These are phyloP conservation scores for Neoascia interrupta DNA, from an alignment of 2,888 invertebrate species.

Conservation along the genomic window DNA sequence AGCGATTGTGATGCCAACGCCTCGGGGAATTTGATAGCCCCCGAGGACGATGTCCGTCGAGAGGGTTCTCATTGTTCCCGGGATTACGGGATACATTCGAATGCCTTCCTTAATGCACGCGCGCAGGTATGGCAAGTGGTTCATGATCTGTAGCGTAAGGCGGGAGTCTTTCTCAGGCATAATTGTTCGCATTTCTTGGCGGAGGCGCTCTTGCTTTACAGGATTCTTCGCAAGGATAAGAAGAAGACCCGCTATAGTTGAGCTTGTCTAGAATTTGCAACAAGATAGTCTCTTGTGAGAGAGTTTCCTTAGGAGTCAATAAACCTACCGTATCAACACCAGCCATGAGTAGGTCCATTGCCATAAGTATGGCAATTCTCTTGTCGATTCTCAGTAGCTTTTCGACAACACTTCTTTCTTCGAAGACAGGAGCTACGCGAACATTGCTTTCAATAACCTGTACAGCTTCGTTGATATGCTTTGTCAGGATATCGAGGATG, in stretches of 20 bases:
- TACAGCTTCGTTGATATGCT: constrained; percentile 75
- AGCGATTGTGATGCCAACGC: constrained; percentile 85
- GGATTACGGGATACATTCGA: constrained; percentile 83
- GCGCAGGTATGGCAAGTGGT: constrained; percentile 83
- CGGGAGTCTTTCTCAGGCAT: constrained; percentile 77
- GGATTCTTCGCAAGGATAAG: constrained; percentile 84
- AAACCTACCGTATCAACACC: constrained; percentile 83
- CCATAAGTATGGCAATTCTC: constrained; percentile 83
- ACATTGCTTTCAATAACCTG: constrained; percentile 70
- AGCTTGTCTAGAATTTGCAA: constrained; percentile 72
- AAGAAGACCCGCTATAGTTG: constrained; percentile 81
- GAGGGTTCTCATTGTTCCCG: constrained; percentile 82
- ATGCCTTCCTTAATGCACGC: constrained; percentile 88
- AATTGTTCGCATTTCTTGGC: constrained; percentile 81
- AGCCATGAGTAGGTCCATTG: constrained; percentile 84
- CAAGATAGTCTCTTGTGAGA: not conserved
- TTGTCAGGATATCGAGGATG: constrained; percentile 73
- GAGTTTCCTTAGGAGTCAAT: not conserved
- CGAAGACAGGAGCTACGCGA: constrained; percentile 76
- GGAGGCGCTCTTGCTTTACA: constrained; percentile 83
- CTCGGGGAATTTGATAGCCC: constrained; percentile 84
- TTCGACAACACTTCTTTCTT: constrained; percentile 82
- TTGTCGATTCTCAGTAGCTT: constrained; percentile 82
- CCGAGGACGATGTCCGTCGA: constrained; percentile 82
- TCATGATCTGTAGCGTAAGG: constrained; percentile 78